Conservation (phyloP, 2,113 vertebrate species). For the Mandrillus leucophaeus region DNA sequence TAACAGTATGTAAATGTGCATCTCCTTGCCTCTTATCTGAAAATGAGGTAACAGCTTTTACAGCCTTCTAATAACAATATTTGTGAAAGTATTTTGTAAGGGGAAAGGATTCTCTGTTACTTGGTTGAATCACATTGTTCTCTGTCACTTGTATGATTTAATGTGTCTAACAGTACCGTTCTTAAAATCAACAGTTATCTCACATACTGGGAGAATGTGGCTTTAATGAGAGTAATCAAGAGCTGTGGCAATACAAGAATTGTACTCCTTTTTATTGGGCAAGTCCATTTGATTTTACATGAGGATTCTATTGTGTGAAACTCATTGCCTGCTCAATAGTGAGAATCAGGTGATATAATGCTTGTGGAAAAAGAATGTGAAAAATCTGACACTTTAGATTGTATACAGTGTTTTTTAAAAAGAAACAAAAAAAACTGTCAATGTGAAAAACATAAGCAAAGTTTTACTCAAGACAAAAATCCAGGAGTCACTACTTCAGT, state of each 20-base stretch:
- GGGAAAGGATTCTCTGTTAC: neutral
- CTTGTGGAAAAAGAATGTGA: neutral
- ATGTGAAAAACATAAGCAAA: neutral
- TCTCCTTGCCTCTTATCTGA: neutral
- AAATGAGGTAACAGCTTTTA: neutral
- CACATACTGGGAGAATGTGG: neutral
- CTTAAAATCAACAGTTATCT: neutral
- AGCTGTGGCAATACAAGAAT: neutral
- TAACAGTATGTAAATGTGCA: neutral
- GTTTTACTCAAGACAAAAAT: neutral
- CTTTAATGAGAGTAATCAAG: neutral
- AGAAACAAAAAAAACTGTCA: neutral
- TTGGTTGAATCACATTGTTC: neutral
- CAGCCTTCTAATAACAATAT: neutral
- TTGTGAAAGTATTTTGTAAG: conserved; percentile 4
- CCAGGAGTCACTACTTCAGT: neutral
- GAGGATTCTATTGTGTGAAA: neutral
- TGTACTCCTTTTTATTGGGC: conserved; percentile 15
- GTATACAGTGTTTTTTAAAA: neutral
- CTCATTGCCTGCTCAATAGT: neutral
- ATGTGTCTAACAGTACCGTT: neutral
- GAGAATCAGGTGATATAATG: neutral
- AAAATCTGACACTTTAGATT: neutral
- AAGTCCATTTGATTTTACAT: neutral
- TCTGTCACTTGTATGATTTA: neutral